phyloP scores from a whole-genome alignment of 92 coral and sea anemone genomes.

The Plumapathes pennacea region DNA sequence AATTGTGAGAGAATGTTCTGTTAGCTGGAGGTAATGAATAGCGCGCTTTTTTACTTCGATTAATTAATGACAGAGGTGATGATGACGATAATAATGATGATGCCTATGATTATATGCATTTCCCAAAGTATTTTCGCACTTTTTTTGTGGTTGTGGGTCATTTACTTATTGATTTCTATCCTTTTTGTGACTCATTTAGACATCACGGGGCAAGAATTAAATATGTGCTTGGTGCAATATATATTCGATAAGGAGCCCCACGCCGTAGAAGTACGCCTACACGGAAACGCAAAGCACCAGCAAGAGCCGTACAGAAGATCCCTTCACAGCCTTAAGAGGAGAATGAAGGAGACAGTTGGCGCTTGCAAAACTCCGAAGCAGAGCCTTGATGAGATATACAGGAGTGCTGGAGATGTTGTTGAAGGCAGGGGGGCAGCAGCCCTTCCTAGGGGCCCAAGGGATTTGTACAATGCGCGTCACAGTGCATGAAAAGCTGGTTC shows the following conservation, averaged over 20 bases:
- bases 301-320: slow-evolving; percentile 20
- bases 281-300: slow-evolving; percentile 30
- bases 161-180: no score
- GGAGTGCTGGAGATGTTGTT: slow-evolving; percentile 33
- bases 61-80: no score
- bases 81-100: no score
- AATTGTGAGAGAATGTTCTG: no score
- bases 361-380: slow-evolving; percentile 28
- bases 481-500: slow-evolving; percentile 7
- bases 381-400: slow-evolving; percentile 30
- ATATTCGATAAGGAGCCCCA: slow-evolving; percentile 36
- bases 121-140: no score
- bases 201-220: no score
- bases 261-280: slow-evolving; percentile 7
- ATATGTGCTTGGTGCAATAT: slow-evolving; percentile 46
- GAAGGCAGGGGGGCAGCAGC: slow-evolving; percentile 24
- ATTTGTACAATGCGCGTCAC: slow-evolving; percentile 39
- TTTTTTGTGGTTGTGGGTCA: no score
- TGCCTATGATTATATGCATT: no score
- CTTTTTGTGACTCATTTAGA: no score
- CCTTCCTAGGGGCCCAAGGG: slow-evolving; percentile 44
- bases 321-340: slow-evolving; percentile 24
- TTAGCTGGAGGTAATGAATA: no score
- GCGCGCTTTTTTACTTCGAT: no score
- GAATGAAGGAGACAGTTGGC: slow-evolving; percentile 16